Base-by-base conservation (phyloP, 2,888 invertebrate genomes). In the Fragum sueziense region DNA sequence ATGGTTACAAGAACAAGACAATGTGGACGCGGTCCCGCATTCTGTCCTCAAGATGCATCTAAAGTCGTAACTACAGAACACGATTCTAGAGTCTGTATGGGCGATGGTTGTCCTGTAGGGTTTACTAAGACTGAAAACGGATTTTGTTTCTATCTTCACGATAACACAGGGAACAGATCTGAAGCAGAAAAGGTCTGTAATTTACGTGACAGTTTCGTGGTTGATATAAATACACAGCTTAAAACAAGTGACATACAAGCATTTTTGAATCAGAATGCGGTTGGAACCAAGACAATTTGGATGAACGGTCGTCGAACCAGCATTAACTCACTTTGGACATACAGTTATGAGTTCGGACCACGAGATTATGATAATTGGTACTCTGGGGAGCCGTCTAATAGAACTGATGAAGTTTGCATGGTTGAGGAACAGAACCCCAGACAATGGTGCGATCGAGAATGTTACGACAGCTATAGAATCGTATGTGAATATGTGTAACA, bases 1-100 rank as follows among this genome's bases (percentile, higher is more conserved):
- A 59, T 41, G 27, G 54, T 27, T 37, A 37, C 54, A 37, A 34
- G 70, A 25, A 20, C 70, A n/a, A 57, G 70, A 59, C 34, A 34
- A 31, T 70, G 70, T 59, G 70, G 70, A 57, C 25, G 14, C 1
- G 59, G 70, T 17, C 27, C 59, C 14, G 9, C 27, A 25, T 31
- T 70, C 25, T 70, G 70, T 59, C 31, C 51, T 9, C 17, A 20
- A 2, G 27, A 34, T n/a, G 14, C 14, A 0, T 25, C 57, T 14
- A 2, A 59, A 33, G 33, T 6, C 4, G 33, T 37, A 22, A 59
- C 34, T 17, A 70, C 25, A 17, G 70, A 70, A 11, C 20, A 1
- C 14, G 61, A 61, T 9, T 61, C 61, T 11, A 31, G 33, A 61
- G 61, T 61, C 1, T 61, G 61, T n/a, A 61, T 61, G 33, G 33